Conservation (phyloP, 2,797 vertebrate species). For the Phrynocephalus forsythii region DNA sequence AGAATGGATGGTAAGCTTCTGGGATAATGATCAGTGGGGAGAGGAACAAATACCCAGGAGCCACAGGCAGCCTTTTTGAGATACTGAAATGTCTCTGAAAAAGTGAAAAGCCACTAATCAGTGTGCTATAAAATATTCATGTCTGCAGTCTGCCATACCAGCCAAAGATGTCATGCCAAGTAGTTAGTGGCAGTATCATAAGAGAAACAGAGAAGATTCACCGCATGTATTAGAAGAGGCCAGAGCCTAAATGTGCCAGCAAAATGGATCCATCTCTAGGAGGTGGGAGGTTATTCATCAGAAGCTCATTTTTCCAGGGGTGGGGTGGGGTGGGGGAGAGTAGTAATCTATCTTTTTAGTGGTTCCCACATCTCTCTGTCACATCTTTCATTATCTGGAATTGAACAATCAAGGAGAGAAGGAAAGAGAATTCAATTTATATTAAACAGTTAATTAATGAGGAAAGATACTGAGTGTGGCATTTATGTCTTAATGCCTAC, state of each 20-base stretch:
- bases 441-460: conserved; percentile 12
- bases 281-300: conserved; percentile 58
- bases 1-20: conserved; percentile 53
- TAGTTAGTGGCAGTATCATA: conserved; percentile 54
- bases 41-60: not conserved
- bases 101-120: conserved; percentile 39
- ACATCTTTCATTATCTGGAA: conserved; percentile 64
- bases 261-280: conserved; percentile 57
- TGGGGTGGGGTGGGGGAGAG: not conserved
- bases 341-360: conserved; percentile 36
- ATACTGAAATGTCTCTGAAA: conserved; percentile 57
- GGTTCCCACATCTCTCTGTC: conserved; percentile 38
- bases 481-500: conserved; percentile 21
- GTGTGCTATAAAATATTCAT: conserved; percentile 56
- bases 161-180: conserved; percentile 43
- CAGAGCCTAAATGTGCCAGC: conserved; percentile 53
- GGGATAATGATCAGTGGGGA: conserved; percentile 58
- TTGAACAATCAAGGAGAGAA: conserved; percentile 65
- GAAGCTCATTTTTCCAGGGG: conserved; percentile 58
- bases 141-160: conserved; percentile 54
- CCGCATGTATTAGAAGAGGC: conserved; percentile 54
- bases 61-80: conserved; percentile 37
- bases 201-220: conserved; percentile 68
- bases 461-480: not conserved
- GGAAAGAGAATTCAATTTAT: conserved; percentile 65